Evolutionary conservation across 2,797 vertebrate species (phyloP).

Genomic region (Acipenser transmontanus): DNA sequence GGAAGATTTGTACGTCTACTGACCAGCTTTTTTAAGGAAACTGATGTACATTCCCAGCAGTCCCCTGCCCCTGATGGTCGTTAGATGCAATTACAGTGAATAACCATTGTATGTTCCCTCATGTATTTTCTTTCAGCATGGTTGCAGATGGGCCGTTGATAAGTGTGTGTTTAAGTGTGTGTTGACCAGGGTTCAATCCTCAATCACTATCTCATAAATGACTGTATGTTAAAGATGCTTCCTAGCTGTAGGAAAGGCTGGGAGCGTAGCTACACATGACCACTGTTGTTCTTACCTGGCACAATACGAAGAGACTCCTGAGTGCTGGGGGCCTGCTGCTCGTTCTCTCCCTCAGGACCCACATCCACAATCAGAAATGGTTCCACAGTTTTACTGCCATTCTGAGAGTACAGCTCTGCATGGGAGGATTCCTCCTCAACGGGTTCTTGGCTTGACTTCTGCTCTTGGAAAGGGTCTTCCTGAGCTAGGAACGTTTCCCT

Average conservation of each 20-base stretch:
- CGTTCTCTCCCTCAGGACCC: conserved; percentile 37
- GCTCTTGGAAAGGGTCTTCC: conserved; percentile 15
- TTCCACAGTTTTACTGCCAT: conserved; percentile 25
- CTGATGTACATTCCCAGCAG: too few species aligned
- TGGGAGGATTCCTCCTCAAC: conserved; percentile 20
- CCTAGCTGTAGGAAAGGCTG: not conserved
- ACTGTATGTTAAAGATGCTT: not conserved
- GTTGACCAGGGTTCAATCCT: not conserved
- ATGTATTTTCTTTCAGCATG: not conserved
- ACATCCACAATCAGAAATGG: conserved; percentile 56
- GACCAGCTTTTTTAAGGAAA: too few species aligned
- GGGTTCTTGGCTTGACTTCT: conserved; percentile 6
- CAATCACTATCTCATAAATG: not conserved
- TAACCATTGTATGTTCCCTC: too few species aligned
- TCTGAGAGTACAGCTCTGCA: conserved; percentile 27
- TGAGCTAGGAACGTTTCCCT: conserved; percentile 21
- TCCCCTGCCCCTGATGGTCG: too few species aligned
- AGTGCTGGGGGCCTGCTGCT: conserved; percentile 27
- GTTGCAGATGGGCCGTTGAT: not conserved
- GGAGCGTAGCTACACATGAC: not conserved
- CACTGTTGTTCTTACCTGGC: conserved; percentile 37
- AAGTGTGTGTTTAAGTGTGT: not conserved
- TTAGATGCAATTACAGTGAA: too few species aligned
- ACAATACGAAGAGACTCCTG: conserved; percentile 27
- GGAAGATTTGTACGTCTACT: not conserved